Evolutionary conservation across 2,888 invertebrate genomes (phyloP).

Genomic region (Uropetala carovei): DNA sequence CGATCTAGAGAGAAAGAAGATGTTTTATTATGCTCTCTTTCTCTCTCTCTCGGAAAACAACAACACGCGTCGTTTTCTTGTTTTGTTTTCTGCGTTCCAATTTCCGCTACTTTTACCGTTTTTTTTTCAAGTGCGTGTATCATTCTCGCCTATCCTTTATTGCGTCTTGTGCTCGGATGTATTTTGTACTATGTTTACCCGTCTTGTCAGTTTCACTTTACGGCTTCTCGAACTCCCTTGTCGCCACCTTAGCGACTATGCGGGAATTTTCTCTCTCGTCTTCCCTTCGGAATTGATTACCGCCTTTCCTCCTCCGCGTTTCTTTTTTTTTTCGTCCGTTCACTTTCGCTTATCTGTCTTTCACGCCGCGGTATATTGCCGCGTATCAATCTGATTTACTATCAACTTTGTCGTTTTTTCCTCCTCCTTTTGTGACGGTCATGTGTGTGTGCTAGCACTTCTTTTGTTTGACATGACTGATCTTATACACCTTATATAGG

Average conservation of each 20-base stretch:
- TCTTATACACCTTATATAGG: too few relatives aligned
- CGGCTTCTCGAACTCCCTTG: not conserved
- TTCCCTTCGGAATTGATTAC: not conserved
- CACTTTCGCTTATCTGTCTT: not conserved
- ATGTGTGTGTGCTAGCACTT: too few relatives aligned
- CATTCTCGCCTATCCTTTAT: not conserved
- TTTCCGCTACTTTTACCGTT: too few relatives aligned
- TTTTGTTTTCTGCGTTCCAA: not conserved
- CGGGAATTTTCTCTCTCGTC: not conserved
- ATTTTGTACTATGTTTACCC: not conserved
- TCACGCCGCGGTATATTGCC: too few relatives aligned
- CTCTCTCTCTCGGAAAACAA: too few relatives aligned
- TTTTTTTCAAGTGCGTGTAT: not conserved
- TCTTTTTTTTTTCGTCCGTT: not conserved
- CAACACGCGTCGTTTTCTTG: not conserved
- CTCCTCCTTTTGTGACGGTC: too few relatives aligned
- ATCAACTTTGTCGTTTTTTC: too few relatives aligned
- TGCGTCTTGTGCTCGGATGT: not conserved
- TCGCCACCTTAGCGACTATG: not conserved
- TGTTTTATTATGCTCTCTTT: not conserved
- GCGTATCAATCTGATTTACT: too few relatives aligned
- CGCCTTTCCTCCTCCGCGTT: not conserved
- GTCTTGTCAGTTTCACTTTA: not conserved
- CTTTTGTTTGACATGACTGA: too few relatives aligned
- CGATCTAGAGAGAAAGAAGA: not conserved